Percentiles rank a stretch among this genome's conserved stretches.
Evolutionary conservation across 1,140 invertebrate genomes (phyloP).

Genomic region (Arctopsyche grandis): DNA sequence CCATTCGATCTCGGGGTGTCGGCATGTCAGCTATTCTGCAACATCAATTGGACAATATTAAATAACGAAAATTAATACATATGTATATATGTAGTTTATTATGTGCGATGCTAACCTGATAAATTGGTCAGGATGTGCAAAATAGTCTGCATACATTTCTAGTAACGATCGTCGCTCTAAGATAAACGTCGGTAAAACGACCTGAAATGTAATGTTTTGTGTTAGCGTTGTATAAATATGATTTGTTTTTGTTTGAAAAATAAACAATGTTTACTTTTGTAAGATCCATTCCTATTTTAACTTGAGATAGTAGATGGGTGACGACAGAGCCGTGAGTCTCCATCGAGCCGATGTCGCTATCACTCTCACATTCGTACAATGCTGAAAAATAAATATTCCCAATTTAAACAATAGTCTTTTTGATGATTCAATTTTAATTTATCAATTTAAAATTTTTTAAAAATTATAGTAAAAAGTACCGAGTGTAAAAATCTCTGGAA

Average conservation of each 20-base stretch:
- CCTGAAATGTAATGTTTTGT: slow-evolving; percentile 60
- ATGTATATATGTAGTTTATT: background rate
- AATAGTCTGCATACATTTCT: slow-evolving; percentile 98
- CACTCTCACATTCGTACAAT: slow-evolving; percentile 88
- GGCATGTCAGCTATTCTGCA: slow-evolving; percentile 83
- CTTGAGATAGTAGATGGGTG: slow-evolving; percentile 92
- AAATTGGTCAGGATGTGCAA: slow-evolving; percentile 97
- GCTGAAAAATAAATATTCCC: slow-evolving; percentile 70
- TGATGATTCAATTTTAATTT: slow-evolving; percentile 71
- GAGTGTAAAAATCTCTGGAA: no score
- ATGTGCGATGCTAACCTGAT: slow-evolving; percentile 74
- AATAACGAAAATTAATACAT: no score
- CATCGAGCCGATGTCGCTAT: slow-evolving; percentile 85
- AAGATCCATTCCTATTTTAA: slow-evolving; percentile 98
- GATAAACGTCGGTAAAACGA: slow-evolving; percentile 96
- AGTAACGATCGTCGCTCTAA: slow-evolving; percentile 93
- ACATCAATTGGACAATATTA: slow-evolving; percentile 43
- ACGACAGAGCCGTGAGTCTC: slow-evolving; percentile 95
- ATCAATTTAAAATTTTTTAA: no score
- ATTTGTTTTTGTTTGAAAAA: slow-evolving; percentile 34
- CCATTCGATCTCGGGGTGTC: slow-evolving; percentile 89
- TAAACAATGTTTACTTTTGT: slow-evolving; percentile 74
- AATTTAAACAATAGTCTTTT: slow-evolving; percentile 69
- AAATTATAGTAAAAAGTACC: no score
- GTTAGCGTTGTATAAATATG: background rate